phyloP scores from a whole-genome alignment of 2,888 invertebrate genomes.

The Exocentrus adspersus region DNA sequence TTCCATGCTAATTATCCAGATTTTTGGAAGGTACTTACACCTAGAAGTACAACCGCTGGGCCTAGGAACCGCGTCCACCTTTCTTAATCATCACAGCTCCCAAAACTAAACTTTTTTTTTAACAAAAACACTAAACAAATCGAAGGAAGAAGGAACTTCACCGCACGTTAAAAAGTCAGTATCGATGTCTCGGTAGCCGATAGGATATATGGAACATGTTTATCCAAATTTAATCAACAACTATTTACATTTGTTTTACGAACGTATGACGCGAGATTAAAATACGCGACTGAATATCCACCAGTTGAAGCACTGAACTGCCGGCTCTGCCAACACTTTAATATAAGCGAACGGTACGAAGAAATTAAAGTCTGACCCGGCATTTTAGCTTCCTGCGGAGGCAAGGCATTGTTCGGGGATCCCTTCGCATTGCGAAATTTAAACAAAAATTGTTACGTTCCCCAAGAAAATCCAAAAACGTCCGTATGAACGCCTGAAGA shows the following conservation, averaged over 20 bases:
- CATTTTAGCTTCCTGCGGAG: constrained; percentile 40
- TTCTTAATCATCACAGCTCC: not conserved
- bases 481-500: too few relatives aligned
- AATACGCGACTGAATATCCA: constrained; percentile 18
- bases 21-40: not conserved
- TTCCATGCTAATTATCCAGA: too few relatives aligned
- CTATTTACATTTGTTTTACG: constrained; percentile 22
- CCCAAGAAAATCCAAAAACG: not conserved
- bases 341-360: constrained; percentile 33
- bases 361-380: constrained; percentile 36
- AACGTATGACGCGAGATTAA: constrained; percentile 11
- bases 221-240: constrained; percentile 7
- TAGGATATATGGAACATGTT: not conserved
- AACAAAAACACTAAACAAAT: not conserved
- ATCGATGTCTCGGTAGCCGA: not conserved
- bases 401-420: constrained; percentile 24
- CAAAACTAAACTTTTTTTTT: constrained; percentile 1
- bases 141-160: not conserved
- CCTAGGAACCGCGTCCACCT: not conserved
- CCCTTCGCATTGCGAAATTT: not conserved
- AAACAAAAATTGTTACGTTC: not conserved
- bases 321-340: constrained; percentile 26
- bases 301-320: constrained; percentile 28
- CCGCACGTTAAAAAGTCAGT: not conserved
- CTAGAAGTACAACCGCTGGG: not conserved